These are phyloP conservation scores for Pterostichus niger DNA, from an alignment of 2,888 invertebrate genomes.

Conservation along the genomic window DNA sequence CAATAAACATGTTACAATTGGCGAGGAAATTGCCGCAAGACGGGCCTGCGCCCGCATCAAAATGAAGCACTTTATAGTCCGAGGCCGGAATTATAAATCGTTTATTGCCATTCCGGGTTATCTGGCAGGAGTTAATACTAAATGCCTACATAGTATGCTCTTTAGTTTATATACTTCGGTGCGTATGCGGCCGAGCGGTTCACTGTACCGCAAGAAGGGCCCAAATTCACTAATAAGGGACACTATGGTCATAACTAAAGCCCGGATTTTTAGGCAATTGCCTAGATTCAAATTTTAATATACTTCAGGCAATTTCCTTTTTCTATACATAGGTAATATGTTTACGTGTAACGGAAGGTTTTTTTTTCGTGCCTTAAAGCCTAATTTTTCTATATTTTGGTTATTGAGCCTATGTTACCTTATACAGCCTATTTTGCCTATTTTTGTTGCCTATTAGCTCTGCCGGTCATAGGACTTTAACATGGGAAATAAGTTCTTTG, in stretches of 20 bases:
- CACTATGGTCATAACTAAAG: not conserved
- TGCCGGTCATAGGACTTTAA: no score
- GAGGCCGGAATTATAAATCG: constrained; percentile 60
- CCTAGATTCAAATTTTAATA: no score
- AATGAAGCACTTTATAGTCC: constrained; percentile 64
- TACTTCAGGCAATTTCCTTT: no score
- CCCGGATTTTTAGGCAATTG: no score
- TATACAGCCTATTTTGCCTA: no score
- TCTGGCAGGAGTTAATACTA: constrained; percentile 60
- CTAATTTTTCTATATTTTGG: no score
- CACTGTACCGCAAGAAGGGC: not conserved
- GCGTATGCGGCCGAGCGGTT: constrained; percentile 5
- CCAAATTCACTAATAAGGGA: not conserved
- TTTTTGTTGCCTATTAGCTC: no score
- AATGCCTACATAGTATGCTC: constrained; percentile 53
- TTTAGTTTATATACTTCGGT: constrained; percentile 44
- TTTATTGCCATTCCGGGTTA: constrained; percentile 65
- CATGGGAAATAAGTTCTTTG: no score
- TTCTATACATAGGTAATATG: no score
- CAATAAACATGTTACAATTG: constrained; percentile 50
- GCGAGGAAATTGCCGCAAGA: constrained; percentile 23
- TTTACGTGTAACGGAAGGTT: no score
- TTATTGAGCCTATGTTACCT: no score
- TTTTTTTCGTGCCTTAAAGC: no score
- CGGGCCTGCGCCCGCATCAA: constrained; percentile 29